Conservation (phyloP, 2,113 vertebrate genomes). For the Otus sunia region DNA sequence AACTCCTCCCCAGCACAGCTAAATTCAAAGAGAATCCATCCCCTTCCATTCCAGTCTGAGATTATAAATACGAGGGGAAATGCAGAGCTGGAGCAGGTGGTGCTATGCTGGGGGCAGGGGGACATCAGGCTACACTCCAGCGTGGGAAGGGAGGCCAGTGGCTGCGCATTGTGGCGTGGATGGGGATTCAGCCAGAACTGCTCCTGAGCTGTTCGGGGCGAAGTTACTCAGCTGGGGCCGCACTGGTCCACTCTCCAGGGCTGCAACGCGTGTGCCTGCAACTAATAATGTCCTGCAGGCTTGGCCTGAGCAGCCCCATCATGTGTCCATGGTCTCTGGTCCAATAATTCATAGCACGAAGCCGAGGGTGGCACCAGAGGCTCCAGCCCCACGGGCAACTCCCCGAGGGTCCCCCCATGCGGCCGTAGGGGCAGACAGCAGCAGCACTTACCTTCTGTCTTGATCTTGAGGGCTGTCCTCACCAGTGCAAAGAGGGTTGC, state of each 20-base stretch:
- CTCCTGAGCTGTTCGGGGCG: neutral
- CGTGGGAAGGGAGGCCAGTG: neutral
- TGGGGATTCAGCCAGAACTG: neutral
- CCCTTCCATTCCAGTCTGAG: neutral
- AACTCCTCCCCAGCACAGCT: neutral
- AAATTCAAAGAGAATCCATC: neutral
- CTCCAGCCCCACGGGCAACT: neutral
- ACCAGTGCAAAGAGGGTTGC: conserved; percentile 96
- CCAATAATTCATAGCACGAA: neutral
- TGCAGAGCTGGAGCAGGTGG: neutral
- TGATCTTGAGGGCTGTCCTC: conserved; percentile 96
- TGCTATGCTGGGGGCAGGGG: neutral
- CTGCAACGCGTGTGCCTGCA: neutral
- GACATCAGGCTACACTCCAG: neutral
- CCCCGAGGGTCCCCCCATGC: neutral
- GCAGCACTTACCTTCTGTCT: conserved; percentile 88
- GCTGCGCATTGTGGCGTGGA: neutral
- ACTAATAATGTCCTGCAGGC: neutral
- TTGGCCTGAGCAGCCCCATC: neutral
- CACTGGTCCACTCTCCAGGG: neutral
- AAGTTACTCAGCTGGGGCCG: neutral
- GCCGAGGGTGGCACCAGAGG: neutral
- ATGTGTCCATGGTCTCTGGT: neutral
- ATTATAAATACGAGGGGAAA: neutral
- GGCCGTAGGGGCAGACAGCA: neutral